Evolutionary conservation across 2,113 vertebrate genomes (phyloP), one percentile per base, ranked within the genome.

Genomic region (Dascyllus trimaculatus): DNA sequence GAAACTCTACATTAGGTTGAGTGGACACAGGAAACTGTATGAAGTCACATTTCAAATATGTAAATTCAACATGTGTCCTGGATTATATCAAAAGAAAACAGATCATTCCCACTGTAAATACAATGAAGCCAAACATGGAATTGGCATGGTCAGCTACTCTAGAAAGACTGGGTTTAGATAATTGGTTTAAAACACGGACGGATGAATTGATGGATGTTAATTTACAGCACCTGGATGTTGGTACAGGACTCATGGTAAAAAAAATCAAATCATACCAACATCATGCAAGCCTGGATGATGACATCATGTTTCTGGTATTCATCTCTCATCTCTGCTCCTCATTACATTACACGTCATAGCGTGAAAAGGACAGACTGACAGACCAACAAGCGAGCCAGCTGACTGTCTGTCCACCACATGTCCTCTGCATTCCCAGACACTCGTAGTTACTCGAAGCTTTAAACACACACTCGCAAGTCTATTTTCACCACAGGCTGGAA

Each of bases 401-500:
- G 81, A 66, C 80, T 22, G 76, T 75, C 78, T 70, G 75, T 84
- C 75, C 84, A 81, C 80, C 81, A 87, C 80, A 68, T 82, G 82
- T 73, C 69, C 56, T 56, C 68, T 40, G 58, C 88, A 90, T 90
- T 90, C 88, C 71, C 90, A 94, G 88, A 91, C 87, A 77, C 79
- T 70, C 40, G 65, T 69, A 56, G 78, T 89, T 85, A 79, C 69
- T 87, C 19, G n/a, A 45, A 84, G 86, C 84, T 87, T 84, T 87
- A 79, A 74, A 74, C 60, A 77, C 70, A 86, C 71, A 71, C 71
- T 87, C 52, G 53, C 77, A 48, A 40, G 66, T 82, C 90, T 93
- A 83, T 91, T 89, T 85, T 82, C 71, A 86, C 82, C 53, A 46
- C 67, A 51, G 63, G 56, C 60, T 24, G 78, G 11, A 78, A 61